Evolutionary conservation across 2,797 vertebrate genomes (phyloP).

Genomic region (Echeneis naucrates): DNA sequence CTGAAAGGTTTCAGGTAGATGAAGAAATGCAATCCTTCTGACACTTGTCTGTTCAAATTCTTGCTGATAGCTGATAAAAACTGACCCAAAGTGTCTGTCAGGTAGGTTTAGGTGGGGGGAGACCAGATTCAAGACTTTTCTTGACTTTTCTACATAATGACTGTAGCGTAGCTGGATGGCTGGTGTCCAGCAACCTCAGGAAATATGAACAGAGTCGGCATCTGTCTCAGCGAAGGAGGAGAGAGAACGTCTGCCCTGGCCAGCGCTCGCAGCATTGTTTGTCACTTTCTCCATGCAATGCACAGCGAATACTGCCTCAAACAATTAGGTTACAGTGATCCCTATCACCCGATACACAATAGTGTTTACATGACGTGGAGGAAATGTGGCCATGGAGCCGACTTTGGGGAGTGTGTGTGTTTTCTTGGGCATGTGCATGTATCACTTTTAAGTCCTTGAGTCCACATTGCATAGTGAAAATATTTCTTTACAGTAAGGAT

Average conservation of each 20-base stretch:
- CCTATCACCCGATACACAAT: slow-evolving; percentile 82
- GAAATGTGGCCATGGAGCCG: slow-evolving; percentile 82
- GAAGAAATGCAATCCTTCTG: not conserved
- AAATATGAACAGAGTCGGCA: slow-evolving; percentile 62
- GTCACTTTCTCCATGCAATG: slow-evolving; percentile 83
- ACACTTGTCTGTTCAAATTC: not conserved
- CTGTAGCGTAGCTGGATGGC: slow-evolving; percentile 33
- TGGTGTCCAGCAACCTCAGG: slow-evolving; percentile 45
- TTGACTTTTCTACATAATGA: slow-evolving; percentile 7
- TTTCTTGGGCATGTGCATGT: slow-evolving; percentile 47
- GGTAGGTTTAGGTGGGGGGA: not conserved
- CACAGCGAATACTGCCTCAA: slow-evolving; percentile 78
- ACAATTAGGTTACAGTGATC: slow-evolving; percentile 84
- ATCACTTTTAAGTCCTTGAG: slow-evolving; percentile 8
- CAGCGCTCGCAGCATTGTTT: slow-evolving; percentile 69
- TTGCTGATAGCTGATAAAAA: not conserved
- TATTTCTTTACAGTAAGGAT: not conserved
- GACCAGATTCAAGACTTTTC: not conserved
- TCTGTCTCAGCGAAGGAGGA: slow-evolving; percentile 46
- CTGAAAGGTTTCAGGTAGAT: too few relatives aligned
- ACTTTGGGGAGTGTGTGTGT: slow-evolving; percentile 68
- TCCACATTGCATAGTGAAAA: not conserved
- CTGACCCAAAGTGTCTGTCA: not conserved
- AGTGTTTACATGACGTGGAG: slow-evolving; percentile 83
- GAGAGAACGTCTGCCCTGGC: slow-evolving; percentile 49